phyloP scores from a whole-genome alignment of 2,888 invertebrate species.

The Synanthedon tipuliformis region DNA sequence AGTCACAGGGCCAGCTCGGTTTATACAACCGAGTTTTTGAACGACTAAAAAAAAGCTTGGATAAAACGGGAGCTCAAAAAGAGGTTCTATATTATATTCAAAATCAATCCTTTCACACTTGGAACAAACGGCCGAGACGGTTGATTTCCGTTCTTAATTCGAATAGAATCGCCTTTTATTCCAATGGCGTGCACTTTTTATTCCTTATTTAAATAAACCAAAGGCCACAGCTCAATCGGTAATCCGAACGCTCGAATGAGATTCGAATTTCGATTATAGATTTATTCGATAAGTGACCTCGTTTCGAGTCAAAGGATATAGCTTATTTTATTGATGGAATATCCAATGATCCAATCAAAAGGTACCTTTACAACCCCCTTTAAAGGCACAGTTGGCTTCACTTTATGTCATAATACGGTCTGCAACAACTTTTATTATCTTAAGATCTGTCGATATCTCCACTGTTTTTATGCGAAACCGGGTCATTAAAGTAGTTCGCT shows the following conservation, averaged over 20 bases:
- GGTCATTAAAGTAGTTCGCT: not conserved
- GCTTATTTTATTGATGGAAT: conserved; percentile 59
- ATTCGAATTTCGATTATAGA: conserved; percentile 65
- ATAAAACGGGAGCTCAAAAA: conserved; percentile 13
- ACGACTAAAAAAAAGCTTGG: not conserved
- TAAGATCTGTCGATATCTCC: conserved; percentile 18
- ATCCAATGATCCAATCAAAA: conserved; percentile 48
- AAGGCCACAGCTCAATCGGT: conserved; percentile 53
- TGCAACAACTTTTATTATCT: not conserved
- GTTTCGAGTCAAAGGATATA: conserved; percentile 53
- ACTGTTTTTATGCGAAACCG: conserved; percentile 13
- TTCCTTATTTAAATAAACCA: conserved; percentile 35
- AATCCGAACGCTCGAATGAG: conserved; percentile 51
- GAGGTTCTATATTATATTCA: conserved; percentile 21
- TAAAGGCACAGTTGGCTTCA: not conserved
- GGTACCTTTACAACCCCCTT: conserved; percentile 3
- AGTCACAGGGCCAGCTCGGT: not conserved
- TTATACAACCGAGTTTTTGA: not conserved
- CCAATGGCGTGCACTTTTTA: conserved; percentile 21
- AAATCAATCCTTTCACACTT: conserved; percentile 69
- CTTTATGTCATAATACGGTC: not conserved
- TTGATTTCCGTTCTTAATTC: conserved; percentile 68
- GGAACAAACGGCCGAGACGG: conserved; percentile 59
- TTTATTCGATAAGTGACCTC: conserved; percentile 68
- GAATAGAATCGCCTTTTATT: conserved; percentile 51